phyloP scores from a whole-genome alignment of 2,888 invertebrate species.

The Agonopterix arenella region DNA sequence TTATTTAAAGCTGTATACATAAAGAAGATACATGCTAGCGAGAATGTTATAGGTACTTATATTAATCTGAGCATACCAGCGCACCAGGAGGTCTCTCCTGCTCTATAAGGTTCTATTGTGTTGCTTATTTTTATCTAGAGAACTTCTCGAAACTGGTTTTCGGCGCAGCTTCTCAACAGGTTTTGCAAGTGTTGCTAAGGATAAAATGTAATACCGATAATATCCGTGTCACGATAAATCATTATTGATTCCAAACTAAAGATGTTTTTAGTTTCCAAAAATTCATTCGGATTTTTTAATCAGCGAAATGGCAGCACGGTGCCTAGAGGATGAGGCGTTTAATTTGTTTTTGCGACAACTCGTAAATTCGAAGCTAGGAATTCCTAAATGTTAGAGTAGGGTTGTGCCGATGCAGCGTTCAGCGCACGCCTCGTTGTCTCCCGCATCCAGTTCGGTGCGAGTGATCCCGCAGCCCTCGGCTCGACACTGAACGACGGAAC shows the following conservation, averaged over 20 bases:
- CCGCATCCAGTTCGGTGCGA: slow-evolving; percentile 1
- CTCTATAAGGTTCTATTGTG: background rate
- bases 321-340: background rate
- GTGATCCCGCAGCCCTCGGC: background rate
- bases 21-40: background rate
- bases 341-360: background rate
- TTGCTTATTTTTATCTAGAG: background rate
- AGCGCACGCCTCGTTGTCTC: slow-evolving; percentile 4
- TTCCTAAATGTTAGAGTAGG: background rate
- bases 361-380: background rate
- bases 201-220: no score
- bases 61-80: background rate
- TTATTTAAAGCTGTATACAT: no score
- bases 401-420: background rate
- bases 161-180: background rate
- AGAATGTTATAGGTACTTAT: background rate
- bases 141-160: background rate
- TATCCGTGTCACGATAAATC: no score
- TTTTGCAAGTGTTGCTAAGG: background rate
- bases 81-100: background rate
- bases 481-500: background rate
- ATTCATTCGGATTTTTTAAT: background rate
- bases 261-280: no score
- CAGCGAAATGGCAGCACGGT: no score
- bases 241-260: no score